Evolutionary conservation across 2,113 vertebrate genomes (phyloP).

Genomic region (Syngnathus floridae): DNA sequence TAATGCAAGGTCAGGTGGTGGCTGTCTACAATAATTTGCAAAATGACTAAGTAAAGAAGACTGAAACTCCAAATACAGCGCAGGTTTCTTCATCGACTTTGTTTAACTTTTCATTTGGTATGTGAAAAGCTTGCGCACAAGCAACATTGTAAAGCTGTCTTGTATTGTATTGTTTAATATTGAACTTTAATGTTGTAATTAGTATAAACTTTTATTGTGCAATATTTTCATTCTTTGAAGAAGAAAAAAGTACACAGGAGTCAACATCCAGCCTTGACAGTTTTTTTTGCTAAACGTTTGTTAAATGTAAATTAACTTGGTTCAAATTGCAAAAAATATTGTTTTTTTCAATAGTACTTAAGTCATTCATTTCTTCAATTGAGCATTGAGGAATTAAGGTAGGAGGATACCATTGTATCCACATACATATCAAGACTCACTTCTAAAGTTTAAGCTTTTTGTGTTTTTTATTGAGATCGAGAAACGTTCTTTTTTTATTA

Average conservation of each 20-base stretch:
- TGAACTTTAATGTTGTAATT: too few relatives aligned
- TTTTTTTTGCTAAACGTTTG: conserved; percentile 30
- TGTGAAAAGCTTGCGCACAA: too few relatives aligned
- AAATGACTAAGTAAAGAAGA: conserved; percentile 1
- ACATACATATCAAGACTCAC: background rate
- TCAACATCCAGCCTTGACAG: background rate
- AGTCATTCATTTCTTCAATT: conserved; percentile 41
- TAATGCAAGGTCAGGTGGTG: conserved; percentile 14
- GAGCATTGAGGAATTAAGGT: conserved; percentile 18
- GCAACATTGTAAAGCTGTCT: too few relatives aligned
- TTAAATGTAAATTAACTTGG: conserved; percentile 40
- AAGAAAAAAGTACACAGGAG: background rate
- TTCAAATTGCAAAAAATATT: conserved; percentile 33
- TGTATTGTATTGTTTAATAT: too few relatives aligned
- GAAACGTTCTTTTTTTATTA: too few relatives aligned
- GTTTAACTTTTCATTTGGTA: too few relatives aligned
- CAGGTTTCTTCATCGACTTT: background rate
- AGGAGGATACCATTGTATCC: background rate
- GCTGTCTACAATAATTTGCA: background rate
- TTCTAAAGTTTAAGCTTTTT: too few relatives aligned
- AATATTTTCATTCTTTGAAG: conserved; percentile 32
- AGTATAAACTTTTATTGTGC: too few relatives aligned
- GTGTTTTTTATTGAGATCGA: too few relatives aligned
- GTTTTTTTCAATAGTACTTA: conserved; percentile 38
- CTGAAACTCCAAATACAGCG: background rate